Conservation (phyloP, 2,797 vertebrate genomes). For the Urosaurus nigricauda region DNA sequence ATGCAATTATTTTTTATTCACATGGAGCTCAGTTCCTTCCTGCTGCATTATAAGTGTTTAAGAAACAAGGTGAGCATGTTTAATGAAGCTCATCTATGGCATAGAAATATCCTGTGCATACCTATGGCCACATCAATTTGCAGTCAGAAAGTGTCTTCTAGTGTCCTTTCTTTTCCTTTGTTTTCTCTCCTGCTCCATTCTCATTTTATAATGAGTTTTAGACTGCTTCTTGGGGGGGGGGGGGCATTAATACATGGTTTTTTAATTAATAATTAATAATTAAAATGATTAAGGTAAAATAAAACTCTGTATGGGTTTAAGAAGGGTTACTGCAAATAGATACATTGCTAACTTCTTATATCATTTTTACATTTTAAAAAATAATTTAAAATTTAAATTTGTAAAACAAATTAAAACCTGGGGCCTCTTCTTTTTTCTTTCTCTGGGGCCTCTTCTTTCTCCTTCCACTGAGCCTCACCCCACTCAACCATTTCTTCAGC, state of each 20-base stretch:
- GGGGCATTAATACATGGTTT: not conserved
- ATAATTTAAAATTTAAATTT: too few relatives aligned
- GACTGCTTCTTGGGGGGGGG: not conserved
- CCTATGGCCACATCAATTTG: not conserved
- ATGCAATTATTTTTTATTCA: slow-evolving; percentile 76
- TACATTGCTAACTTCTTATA: not conserved
- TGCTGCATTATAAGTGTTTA: slow-evolving; percentile 54
- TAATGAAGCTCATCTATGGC: slow-evolving; percentile 24
- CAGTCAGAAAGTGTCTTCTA: not conserved
- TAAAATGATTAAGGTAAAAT: too few relatives aligned
- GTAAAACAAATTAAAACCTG: too few relatives aligned
- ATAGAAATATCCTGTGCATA: not conserved
- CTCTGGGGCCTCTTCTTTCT: too few relatives aligned
- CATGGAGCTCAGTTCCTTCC: slow-evolving; percentile 41
- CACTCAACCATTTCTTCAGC: too few relatives aligned
- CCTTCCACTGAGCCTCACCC: too few relatives aligned
- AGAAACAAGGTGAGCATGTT: slow-evolving; percentile 41
- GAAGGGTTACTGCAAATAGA: not conserved
- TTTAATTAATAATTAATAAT: too few relatives aligned
- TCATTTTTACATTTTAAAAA: not conserved
- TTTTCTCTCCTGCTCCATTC: too few relatives aligned
- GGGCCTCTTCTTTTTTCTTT: too few relatives aligned
- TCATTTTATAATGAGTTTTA: not conserved
- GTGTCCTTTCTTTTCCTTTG: not conserved
- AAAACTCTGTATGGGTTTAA: too few relatives aligned